phyloP scores from a whole-genome alignment of 2,797 vertebrate species.

The Semotilus atromaculatus region DNA sequence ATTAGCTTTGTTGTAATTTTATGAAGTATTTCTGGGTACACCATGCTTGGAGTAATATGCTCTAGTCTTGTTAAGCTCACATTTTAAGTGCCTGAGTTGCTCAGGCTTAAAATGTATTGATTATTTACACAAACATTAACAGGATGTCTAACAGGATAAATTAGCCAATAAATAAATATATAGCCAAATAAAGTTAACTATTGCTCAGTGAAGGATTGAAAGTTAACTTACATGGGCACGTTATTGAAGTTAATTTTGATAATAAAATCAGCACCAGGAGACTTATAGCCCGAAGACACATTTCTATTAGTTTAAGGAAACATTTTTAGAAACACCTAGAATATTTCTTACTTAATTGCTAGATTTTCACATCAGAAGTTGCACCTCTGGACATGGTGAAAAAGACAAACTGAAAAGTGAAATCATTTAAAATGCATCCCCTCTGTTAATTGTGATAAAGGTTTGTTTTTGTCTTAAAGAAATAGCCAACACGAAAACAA shows the following conservation, averaged over 20 bases:
- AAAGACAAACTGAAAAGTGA: too few species aligned
- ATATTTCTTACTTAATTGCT: too few species aligned
- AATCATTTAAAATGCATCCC: background rate
- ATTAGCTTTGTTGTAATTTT: background rate
- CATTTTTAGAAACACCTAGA: too few species aligned
- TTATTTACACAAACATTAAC: background rate
- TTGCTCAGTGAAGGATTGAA: background rate
- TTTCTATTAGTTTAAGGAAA: too few species aligned
- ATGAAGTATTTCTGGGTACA: background rate
- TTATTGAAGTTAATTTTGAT: background rate
- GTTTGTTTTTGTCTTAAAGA: background rate
- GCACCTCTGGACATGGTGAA: background rate
- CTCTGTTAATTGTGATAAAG: background rate
- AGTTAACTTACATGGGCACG: background rate
- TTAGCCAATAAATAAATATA: background rate
- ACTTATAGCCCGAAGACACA: too few species aligned
- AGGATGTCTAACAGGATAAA: background rate
- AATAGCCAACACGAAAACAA: background rate
- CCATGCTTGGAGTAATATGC: background rate
- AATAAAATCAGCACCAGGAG: background rate
- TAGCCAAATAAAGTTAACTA: background rate
- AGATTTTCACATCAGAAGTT: too few species aligned
- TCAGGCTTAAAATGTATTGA: background rate
- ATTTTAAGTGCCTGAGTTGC: background rate
- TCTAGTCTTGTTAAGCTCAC: background rate